Base-by-base conservation (phyloP, 2,113 vertebrate species). In the Dermatemys mawii region DNA sequence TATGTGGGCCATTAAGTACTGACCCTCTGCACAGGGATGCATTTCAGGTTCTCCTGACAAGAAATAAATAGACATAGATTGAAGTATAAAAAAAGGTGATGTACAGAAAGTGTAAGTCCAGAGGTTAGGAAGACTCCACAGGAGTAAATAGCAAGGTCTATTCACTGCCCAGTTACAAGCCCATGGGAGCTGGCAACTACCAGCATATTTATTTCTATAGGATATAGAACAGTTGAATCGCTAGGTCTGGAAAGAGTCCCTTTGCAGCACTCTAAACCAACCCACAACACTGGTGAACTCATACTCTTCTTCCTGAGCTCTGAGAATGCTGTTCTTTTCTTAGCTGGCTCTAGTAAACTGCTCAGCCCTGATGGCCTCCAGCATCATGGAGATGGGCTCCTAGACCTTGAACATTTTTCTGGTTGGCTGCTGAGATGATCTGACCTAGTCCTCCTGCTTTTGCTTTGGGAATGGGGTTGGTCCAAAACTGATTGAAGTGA, bases 161-260 rank as follows among this genome's bases (percentile, higher is more conserved):
- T 92, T 87, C 78, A 70, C 55, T 44, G 16, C 81, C 79, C 26
- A 1, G 2, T 1, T 50, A 35, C 78, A 89, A 60, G 54, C 11
- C 0, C 1, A 86, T 79, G 35, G 90, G 84, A 53, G 24, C 82
- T 84, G 54, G 83, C 83, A 89, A 78, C 14, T 10, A 80, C 46
- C 78, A 90, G 93, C 83, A 80, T 44, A 84, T 90, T 80, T 67
- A 49, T 87, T 78, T 87, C 87, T 89, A 85, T 80, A 44, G 55
- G 92, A 80, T 81, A 94, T 86, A 90, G 76, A 95, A 83, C 0
- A 89, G 80, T 86, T 92, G 92, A 76, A 53, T 67, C 86, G n/a
- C 90, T 93, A 92, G 48, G 83, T 6, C 29, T 70, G 93, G 87
- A 89, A 92, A 46, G 0, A 55, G 90, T 94, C 78, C 92, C 78